Percentiles rank a stretch among this genome's conserved stretches.
Evolutionary conservation across 1,140 invertebrate species (phyloP).

Genomic region (Rhyacophila brunnea): DNA sequence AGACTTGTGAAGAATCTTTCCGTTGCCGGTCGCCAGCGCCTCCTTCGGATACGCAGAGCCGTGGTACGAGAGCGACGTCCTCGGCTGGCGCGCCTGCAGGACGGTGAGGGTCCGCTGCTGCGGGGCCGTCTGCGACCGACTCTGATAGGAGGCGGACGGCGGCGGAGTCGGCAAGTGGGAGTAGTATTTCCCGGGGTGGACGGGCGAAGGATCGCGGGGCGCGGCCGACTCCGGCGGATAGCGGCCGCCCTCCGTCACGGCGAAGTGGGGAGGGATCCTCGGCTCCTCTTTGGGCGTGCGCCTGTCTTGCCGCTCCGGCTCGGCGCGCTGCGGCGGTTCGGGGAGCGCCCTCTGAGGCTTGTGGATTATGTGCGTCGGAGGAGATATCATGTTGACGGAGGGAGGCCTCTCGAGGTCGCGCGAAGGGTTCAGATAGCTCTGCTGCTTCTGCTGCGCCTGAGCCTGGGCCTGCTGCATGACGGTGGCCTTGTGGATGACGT

Average conservation of each 20-base stretch:
- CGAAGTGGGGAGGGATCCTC: constrained; percentile 11
- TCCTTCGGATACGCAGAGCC: neutral
- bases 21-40: neutral
- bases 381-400: constrained; percentile 40
- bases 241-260: constrained; percentile 39
- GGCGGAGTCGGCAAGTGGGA: constrained; percentile 43
- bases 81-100: constrained; percentile 38
- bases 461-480: constrained; percentile 55
- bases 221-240: constrained; percentile 35
- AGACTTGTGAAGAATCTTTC: constrained; percentile 1
- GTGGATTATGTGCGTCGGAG: constrained; percentile 28
- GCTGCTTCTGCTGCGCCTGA: constrained; percentile 48
- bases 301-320: constrained; percentile 26
- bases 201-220: constrained; percentile 11
- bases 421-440: constrained; percentile 47
- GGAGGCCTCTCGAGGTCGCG: constrained; percentile 48
- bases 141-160: constrained; percentile 22
- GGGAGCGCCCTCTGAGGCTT: constrained; percentile 13
- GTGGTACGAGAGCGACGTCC: neutral
- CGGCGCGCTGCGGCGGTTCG: constrained; percentile 42
- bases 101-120: constrained; percentile 40
- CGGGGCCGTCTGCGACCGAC: constrained; percentile 35
- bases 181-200: constrained; percentile 33
- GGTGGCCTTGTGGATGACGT: constrained; percentile 52
- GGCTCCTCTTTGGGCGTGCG: constrained; percentile 32